Conservation (phyloP, 2,888 invertebrate species). For the Leistus spinibarbis region DNA sequence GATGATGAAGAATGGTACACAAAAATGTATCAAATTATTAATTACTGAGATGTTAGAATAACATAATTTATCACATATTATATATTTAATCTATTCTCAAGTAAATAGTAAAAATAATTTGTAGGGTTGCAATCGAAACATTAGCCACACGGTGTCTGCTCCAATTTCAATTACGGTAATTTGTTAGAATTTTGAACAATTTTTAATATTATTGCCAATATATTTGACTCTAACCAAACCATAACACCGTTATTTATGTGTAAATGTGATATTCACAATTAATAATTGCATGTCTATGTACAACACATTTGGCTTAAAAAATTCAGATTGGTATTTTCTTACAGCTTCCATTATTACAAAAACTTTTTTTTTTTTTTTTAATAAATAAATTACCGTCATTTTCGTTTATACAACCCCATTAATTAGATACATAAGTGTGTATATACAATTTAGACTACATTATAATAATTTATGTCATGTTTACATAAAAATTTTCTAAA, state of each 20-base stretch:
- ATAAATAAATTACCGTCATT: not conserved
- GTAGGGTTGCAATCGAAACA: not conserved
- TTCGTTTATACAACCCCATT: not conserved
- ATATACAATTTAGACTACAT: not conserved
- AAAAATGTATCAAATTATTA: not conserved
- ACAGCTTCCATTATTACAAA: too few relatives aligned
- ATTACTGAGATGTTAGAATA: not conserved
- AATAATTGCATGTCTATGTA: too few relatives aligned
- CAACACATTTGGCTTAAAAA: too few relatives aligned
- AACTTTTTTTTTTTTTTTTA: too few relatives aligned
- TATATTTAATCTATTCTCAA: not conserved
- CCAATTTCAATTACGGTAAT: too few relatives aligned
- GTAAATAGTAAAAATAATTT: not conserved
- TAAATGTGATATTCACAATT: too few relatives aligned
- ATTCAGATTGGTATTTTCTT: too few relatives aligned
- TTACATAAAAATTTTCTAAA: conserved; percentile 31
- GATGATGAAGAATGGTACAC: not conserved
- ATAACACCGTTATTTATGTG: too few relatives aligned
- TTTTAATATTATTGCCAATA: too few relatives aligned
- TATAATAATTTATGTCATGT: conserved; percentile 21
- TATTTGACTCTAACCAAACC: too few relatives aligned
- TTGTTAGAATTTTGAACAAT: too few relatives aligned
- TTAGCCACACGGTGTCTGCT: not conserved
- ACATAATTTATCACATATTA: not conserved
- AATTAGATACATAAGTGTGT: not conserved